These are phyloP conservation scores for Eospalax fontanierii DNA, from an alignment of 2,797 vertebrate genomes.

Conservation along the genomic window DNA sequence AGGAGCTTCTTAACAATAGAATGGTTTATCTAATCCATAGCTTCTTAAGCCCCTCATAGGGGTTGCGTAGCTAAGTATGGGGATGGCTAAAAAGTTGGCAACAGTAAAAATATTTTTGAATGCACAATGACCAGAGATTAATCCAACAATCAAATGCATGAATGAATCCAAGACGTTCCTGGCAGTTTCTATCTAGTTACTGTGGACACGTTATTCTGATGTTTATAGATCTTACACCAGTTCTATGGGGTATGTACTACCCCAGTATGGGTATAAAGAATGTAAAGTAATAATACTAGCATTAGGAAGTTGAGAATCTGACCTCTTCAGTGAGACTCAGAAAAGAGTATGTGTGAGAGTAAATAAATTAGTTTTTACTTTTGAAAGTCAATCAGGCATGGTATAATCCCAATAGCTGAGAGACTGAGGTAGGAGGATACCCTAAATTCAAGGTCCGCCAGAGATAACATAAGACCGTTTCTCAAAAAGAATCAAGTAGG, in stretches of 20 bases:
- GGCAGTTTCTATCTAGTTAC: not conserved
- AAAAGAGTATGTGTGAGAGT: not conserved
- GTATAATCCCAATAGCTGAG: not conserved
- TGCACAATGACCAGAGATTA: not conserved
- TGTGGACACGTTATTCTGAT: not conserved
- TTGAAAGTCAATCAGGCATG: not conserved
- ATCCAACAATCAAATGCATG: not conserved
- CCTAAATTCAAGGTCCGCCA: not conserved
- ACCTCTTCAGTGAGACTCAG: too few relatives aligned
- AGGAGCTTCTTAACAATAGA: not conserved
- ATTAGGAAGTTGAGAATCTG: not conserved
- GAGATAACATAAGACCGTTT: not conserved
- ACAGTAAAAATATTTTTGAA: not conserved
- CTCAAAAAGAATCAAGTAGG: not conserved
- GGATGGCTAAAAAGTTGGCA: not conserved
- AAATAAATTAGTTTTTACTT: constrained; percentile 6
- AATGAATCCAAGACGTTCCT: not conserved
- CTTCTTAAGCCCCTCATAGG: not conserved
- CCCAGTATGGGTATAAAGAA: not conserved
- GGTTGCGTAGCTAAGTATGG: not conserved
- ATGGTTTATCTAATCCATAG: not conserved
- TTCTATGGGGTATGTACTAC: not conserved
- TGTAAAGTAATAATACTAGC: constrained; percentile 26
- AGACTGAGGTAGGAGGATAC: not conserved
- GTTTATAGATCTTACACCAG: not conserved